Evolutionary conservation across 1,140 invertebrate species (phyloP).

Genomic region (Oncopodura yosiiana): DNA sequence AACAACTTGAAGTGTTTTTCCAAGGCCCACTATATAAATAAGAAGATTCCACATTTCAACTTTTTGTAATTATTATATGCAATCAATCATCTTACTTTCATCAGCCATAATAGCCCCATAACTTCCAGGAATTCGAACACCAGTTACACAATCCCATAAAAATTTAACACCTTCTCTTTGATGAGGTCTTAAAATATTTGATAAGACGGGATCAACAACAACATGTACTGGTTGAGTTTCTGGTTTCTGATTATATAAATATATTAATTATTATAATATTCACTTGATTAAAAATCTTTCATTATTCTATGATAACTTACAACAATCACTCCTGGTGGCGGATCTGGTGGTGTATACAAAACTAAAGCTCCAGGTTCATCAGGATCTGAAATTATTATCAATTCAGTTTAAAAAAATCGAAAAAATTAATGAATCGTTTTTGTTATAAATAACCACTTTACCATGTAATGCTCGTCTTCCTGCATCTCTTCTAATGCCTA

Average conservation of each 20-base stretch:
- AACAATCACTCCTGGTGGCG: constrained; percentile 62
- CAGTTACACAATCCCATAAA: constrained; percentile 99
- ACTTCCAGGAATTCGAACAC: constrained; percentile 71
- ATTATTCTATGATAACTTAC: constrained; percentile 41
- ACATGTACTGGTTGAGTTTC: constrained; percentile 69
- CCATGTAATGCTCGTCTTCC: constrained; percentile 62
- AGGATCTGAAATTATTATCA: no score
- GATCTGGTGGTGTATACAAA: constrained; percentile 70
- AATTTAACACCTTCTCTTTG: constrained; percentile 99
- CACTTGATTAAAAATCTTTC: constrained; percentile 8
- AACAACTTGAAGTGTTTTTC: constrained; percentile 97
- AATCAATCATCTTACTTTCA: no score
- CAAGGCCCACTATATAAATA: constrained; percentile 48
- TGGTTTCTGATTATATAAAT: constrained; percentile 20
- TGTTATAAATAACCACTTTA: background rate
- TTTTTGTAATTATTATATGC: no score
- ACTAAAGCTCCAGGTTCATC: constrained; percentile 86
- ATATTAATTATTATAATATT: constrained; percentile 9
- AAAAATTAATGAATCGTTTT: background rate
- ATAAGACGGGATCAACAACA: constrained; percentile 85
- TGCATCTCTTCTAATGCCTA: constrained; percentile 62
- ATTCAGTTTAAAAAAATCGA: background rate
- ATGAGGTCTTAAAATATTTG: constrained; percentile 88
- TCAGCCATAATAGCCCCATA: constrained; percentile 98
- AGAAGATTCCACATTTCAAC: constrained; percentile 2